Evolutionary conservation across 2,888 invertebrate species (phyloP).

Genomic region (Heliconius ismenius): DNA sequence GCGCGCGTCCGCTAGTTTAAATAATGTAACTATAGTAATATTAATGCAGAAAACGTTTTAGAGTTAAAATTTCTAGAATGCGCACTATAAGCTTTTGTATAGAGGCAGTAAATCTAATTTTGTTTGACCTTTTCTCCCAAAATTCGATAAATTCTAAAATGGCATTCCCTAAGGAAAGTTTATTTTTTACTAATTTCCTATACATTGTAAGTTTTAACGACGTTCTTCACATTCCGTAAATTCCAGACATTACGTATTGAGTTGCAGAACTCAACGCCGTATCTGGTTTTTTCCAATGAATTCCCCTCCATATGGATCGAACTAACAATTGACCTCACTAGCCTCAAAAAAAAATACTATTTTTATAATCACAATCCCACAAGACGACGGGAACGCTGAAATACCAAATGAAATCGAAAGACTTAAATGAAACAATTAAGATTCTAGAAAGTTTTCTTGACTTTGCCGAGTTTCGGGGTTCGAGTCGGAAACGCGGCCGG

Average conservation of each 20-base stretch:
- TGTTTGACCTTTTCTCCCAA: too few species aligned
- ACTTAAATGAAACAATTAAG: constrained; percentile 59
- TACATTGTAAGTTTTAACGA: too few species aligned
- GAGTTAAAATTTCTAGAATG: background rate
- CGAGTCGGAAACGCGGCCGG: constrained; percentile 42
- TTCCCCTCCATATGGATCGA: background rate
- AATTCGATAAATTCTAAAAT: too few species aligned
- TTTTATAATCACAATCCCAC: background rate
- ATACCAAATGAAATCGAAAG: constrained; percentile 46
- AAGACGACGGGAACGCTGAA: constrained; percentile 30
- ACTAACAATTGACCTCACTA: background rate
- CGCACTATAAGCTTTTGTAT: background rate
- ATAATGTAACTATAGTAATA: background rate
- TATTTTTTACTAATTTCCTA: too few species aligned
- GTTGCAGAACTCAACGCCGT: too few species aligned
- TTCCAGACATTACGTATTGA: too few species aligned
- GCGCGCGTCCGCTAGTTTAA: too few species aligned
- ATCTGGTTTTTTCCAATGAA: too few species aligned
- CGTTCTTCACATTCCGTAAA: too few species aligned
- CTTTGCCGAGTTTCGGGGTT: constrained; percentile 48
- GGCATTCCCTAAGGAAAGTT: too few species aligned
- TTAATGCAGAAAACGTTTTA: background rate
- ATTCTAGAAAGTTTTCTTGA: constrained; percentile 55
- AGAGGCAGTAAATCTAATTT: background rate
- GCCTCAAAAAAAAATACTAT: too few species aligned